These are phyloP conservation scores for Ostrea edulis DNA, from an alignment of 1,140 invertebrate genomes.

Conservation along the genomic window DNA sequence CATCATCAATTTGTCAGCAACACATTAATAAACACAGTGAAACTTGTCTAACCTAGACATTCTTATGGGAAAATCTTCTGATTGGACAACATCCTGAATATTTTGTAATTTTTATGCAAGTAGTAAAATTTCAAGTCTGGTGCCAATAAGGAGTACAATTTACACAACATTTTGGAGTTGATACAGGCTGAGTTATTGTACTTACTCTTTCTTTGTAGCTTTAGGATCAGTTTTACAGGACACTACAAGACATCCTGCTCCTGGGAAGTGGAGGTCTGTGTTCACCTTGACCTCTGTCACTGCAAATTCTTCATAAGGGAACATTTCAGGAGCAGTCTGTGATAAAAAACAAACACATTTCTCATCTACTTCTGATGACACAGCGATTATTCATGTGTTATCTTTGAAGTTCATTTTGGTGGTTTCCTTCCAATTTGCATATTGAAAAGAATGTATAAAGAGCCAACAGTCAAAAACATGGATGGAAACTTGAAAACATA, in stretches of 20 bases:
- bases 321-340: conserved; percentile 78
- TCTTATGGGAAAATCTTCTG: no score
- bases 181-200: neutral
- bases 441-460: no score
- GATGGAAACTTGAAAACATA: no score
- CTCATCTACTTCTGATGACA: neutral
- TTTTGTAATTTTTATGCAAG: no score
- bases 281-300: conserved; percentile 75
- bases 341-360: conserved; percentile 35
- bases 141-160: no score
- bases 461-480: no score
- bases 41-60: no score
- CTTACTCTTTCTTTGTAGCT: conserved; percentile 78
- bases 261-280: conserved; percentile 77
- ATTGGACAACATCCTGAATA: no score
- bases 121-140: no score
- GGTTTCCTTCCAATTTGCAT: no score
- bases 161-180: no score
- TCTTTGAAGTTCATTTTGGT: neutral
- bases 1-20: neutral
- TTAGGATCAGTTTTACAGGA: conserved; percentile 76
- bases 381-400: neutral
- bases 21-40: neutral
- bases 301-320: conserved; percentile 76
- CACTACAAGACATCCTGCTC: conserved; percentile 76